These are phyloP conservation scores for Callipepla squamata DNA, from an alignment of 2,113 vertebrate species.

Conservation along the genomic window DNA sequence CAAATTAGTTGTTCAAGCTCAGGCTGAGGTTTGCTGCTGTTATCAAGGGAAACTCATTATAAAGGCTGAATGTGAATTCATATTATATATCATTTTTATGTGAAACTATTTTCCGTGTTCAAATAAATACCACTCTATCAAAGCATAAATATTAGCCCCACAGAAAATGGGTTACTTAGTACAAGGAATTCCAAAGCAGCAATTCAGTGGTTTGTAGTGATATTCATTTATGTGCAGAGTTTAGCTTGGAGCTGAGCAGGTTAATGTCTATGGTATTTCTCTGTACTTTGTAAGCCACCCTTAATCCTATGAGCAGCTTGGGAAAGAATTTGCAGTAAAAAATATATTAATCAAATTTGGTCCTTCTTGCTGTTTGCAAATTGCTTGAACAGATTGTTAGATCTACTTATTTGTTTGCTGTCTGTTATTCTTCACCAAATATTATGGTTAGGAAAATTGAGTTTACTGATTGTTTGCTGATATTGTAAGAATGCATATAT, in stretches of 20 bases:
- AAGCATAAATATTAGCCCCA: not conserved
- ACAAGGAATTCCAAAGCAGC: not conserved
- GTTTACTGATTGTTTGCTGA: not conserved
- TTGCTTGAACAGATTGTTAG: not conserved
- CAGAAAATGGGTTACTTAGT: not conserved
- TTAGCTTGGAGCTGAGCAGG: not conserved
- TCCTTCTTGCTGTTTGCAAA: not conserved
- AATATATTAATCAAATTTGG: not conserved
- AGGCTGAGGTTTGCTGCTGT: not conserved
- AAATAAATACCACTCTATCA: not conserved
- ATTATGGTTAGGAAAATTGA: not conserved
- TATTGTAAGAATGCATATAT: not conserved
- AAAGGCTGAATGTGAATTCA: not conserved
- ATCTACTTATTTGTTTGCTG: not conserved
- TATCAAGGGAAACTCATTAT: not conserved
- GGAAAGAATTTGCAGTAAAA: not conserved
- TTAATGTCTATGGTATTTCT: not conserved
- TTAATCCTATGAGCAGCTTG: not conserved
- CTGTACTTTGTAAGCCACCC: not conserved
- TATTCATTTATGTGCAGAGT: not conserved
- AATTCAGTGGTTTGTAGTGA: not conserved
- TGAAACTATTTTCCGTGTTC: not conserved
- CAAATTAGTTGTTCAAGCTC: not conserved
- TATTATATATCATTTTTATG: not conserved
- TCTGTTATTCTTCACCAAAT: not conserved